Base-by-base conservation (phyloP, 2,113 vertebrate species). In the Phasianus colchicus region DNA sequence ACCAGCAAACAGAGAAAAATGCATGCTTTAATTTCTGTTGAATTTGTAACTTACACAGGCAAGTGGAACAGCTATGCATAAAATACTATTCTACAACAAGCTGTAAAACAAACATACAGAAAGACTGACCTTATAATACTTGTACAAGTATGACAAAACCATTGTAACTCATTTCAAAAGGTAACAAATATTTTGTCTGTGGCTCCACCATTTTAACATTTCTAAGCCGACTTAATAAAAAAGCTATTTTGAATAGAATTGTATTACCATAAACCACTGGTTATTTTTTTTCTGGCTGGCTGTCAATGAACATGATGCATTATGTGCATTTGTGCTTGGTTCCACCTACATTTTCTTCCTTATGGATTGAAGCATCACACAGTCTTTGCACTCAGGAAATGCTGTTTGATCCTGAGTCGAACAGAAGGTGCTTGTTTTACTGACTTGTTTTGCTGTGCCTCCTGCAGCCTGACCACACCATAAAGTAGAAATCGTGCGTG, bases 1-100 rank as follows among this genome's bases (percentile, higher is more conserved):
- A 88, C 92, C 86, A 92, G 94, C 81, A 96, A 90, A 95, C 61
- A 84, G 95, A 96, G 91, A 96, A 93, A 96, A 96, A 90, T n/a
- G 82, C 93, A 96, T 95, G 90, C 85, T 96, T 85, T 94, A 70
- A 77, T 73, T 80, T 96, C 78, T 95, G 78, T 92, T 96, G 95
- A 88, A 91, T 71, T 61, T 78, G 70, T 93, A 97, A 87, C 63
- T 95, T 93, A 91, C 74, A 94, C 77, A 94, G 81, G 84, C 72
- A 94, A 88, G 79, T 93, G 80, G 91, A 90, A 96, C 90, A 95
- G 78, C 94, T 93, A 94, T 78, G 85, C 89, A 75, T 86, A 84
- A 83, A 88, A 86, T 54, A 72, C 70, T 89, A 70, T 29, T 80
- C 77, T 96, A 94, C 71, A 93, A 72, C 64, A 84, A 94, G 88